Base-by-base conservation (phyloP, 2,113 vertebrate genomes). In the Epinephelus fuscoguttatus region DNA sequence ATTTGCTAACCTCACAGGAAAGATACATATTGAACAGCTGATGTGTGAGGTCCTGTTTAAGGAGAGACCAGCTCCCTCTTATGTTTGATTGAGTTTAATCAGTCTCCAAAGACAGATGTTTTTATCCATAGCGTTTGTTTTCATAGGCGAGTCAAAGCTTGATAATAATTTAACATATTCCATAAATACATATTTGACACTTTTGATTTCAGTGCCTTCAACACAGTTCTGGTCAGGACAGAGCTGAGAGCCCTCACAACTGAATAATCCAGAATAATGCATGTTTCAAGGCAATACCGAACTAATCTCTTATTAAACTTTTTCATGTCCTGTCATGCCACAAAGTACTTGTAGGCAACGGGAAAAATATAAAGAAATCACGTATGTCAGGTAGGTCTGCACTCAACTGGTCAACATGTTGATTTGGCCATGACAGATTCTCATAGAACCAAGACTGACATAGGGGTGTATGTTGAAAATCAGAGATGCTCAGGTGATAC, bases 21-120 rank as follows among this genome's bases (percentile, higher is more conserved):
- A 40, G 75, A 73, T 9, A 49, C 17, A 79, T 9, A 75, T 2
- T 71, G 62, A 73, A 63, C 73, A 81, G 80, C 75, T 81, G 66
- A 63, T 25, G 15, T 21, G 61, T 9, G 23, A 66, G 9, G 45
- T 70, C 23, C 9, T 1, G 53, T 27, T 21, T 19, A 30, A 40
- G 17, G 40, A 69, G 45, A 70, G 23, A 33, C 2, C 1, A 55
- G 61, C 15, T 60, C 8, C 30, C 4, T 30, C 27, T 13, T 45
- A 21, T n/a, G 18, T 64, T 40, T 66, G 18, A 73, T 33, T 4
- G 4, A 6, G 12, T 55, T 67, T 42, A 11, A 1, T 15, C 49
- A 42, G 56, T 15, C 25, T 11, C 9, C 17, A n/a, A 4, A 30
- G 63, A 13, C 45, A 63, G 17, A 14, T 5, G 25, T 72, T 57